Conservation (phyloP, 1,140 invertebrate genomes). For the Orius insidiosus region DNA sequence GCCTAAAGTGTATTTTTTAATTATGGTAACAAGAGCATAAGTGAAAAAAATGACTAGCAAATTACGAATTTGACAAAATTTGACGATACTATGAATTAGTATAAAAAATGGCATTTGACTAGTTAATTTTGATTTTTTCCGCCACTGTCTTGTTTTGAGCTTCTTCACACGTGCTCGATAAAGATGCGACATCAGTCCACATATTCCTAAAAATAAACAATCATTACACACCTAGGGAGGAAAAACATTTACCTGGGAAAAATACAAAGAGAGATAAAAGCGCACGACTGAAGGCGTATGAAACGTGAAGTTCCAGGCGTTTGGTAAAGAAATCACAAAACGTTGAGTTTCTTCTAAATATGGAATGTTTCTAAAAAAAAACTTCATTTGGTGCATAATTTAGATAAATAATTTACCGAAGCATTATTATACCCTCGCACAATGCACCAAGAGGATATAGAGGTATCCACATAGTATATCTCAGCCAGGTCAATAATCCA, state of each 20-base stretch:
- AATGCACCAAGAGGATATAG: slow-evolving; percentile 79
- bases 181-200: slow-evolving; percentile 65
- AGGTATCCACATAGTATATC: slow-evolving; percentile 85
- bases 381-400: slow-evolving; percentile 6
- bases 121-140: slow-evolving; percentile 13
- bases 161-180: slow-evolving; percentile 43
- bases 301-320: slow-evolving; percentile 70
- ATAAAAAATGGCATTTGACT: background rate
- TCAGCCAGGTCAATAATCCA: slow-evolving; percentile 69
- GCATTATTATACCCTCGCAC: slow-evolving; percentile 65
- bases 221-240: background rate
- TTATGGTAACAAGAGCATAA: too few species aligned
- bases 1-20: too few species aligned
- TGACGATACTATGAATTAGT: too few species aligned
- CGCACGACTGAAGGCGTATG: slow-evolving; percentile 64
- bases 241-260: slow-evolving; percentile 41
- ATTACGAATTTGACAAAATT: too few species aligned
- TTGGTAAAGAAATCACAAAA: slow-evolving; percentile 63
- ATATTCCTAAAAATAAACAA: slow-evolving; percentile 31
- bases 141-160: slow-evolving; percentile 26
- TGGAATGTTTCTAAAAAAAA: slow-evolving; percentile 48
- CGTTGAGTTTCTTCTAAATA: slow-evolving; percentile 72
- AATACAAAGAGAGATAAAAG: slow-evolving; percentile 59
- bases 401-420: slow-evolving; percentile 28
- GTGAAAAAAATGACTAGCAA: too few species aligned